A percentile compares a stretch with the other conserved stretches of the same genome.
Conservation (phyloP, 2,888 invertebrate species). For the Diarsia rubi region DNA sequence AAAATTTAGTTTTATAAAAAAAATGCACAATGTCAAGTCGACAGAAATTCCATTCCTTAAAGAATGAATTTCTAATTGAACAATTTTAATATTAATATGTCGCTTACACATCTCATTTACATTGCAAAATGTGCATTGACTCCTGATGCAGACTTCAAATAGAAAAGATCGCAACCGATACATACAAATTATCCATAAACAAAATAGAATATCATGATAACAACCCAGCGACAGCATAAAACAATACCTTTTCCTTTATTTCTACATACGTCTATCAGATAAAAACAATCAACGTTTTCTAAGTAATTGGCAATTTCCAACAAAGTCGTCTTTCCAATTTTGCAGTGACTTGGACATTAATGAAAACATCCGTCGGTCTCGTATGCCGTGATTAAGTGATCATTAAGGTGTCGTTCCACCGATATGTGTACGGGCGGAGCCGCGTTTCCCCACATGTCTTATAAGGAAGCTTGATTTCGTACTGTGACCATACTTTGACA, state of each 20-base stretch:
- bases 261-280: conserved; percentile 25
- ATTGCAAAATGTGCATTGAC: conserved; percentile 28
- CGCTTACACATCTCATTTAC: conserved; percentile 25
- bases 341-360: conserved; percentile 69
- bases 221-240: conserved; percentile 36
- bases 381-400: conserved; percentile 80
- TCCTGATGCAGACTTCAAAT: conserved; percentile 8
- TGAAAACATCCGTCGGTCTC: conserved; percentile 73
- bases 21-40: too few relatives aligned
- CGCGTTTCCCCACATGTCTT: conserved; percentile 70
- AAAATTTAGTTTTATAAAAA: too few relatives aligned
- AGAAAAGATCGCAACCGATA: conserved; percentile 33
- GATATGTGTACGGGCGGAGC: conserved; percentile 68
- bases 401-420: conserved; percentile 82
- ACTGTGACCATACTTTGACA: conserved; percentile 76
- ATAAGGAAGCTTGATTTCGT: conserved; percentile 75
- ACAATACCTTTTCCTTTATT: conserved; percentile 22
- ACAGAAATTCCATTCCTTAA: conserved; percentile 21
- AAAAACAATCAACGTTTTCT: conserved; percentile 59
- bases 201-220: conserved; percentile 42
- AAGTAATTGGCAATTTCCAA: conserved; percentile 72
- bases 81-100: conserved; percentile 28
- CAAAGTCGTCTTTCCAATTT: conserved; percentile 71
- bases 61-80: conserved; percentile 14
- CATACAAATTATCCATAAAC: conserved; percentile 44